A percentile compares a stretch with the other conserved stretches of the same genome.
Evolutionary conservation across 2,888 invertebrate species (phyloP).

Genomic region (Ornithoptera priamus): DNA sequence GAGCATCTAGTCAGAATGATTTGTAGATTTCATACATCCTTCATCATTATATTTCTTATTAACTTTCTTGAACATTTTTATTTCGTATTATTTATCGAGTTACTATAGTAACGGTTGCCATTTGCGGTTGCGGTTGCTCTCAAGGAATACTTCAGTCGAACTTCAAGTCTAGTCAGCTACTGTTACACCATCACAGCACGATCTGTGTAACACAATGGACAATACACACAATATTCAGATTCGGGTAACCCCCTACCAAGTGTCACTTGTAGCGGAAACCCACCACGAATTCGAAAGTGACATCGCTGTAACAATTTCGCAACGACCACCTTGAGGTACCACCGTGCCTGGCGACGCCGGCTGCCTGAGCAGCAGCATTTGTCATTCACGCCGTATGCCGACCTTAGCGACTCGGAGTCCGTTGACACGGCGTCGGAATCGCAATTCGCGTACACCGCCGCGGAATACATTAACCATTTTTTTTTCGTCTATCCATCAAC

Average conservation of each 20-base stretch:
- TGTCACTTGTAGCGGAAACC: not conserved
- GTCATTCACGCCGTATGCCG: slow-evolving; percentile 17
- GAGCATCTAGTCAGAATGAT: too few species aligned
- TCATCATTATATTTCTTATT: too few species aligned
- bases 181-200: not conserved
- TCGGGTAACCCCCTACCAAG: not conserved
- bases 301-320: not conserved
- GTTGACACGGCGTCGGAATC: slow-evolving; percentile 36
- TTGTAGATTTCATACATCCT: too few species aligned
- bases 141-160: too few species aligned
- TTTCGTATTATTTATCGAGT: too few species aligned
- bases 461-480: slow-evolving; percentile 36
- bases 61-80: too few species aligned
- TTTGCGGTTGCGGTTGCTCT: too few species aligned
- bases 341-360: slow-evolving; percentile 14
- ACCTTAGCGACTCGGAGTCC: slow-evolving; percentile 29
- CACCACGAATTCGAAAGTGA: slow-evolving; percentile 5
- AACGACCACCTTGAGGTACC: slow-evolving; percentile 4
- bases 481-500: slow-evolving; percentile 30
- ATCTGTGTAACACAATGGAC: not conserved
- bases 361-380: slow-evolving; percentile 6
- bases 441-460: slow-evolving; percentile 33
- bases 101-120: too few species aligned
- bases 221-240: not conserved
- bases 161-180: too few species aligned